Evolutionary conservation across 2,797 vertebrate species (phyloP).

Genomic region (Lerista edwardsae): DNA sequence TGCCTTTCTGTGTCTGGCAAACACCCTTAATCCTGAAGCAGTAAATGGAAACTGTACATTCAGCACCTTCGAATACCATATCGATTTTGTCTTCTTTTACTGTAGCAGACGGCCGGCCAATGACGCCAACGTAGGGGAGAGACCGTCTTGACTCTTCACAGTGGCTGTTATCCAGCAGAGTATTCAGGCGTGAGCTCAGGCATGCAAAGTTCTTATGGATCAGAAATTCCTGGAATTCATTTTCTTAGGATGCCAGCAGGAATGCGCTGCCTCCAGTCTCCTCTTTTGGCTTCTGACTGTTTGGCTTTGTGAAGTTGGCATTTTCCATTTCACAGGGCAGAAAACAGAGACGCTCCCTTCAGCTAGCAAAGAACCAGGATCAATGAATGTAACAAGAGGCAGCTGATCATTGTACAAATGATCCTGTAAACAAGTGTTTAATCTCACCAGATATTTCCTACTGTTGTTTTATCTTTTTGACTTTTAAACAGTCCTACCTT

Average conservation of each 20-base stretch:
- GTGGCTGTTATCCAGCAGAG: background rate
- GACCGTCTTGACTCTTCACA: background rate
- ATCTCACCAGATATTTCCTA: slow-evolving; percentile 31
- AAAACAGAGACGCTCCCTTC: background rate
- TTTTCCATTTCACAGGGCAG: slow-evolving; percentile 28
- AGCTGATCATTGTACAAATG: slow-evolving; percentile 51
- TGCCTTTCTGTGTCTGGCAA: background rate
- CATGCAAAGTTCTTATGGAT: slow-evolving; percentile 60
- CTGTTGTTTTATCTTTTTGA: background rate
- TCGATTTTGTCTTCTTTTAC: slow-evolving; percentile 1
- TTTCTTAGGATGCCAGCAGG: slow-evolving; percentile 23
- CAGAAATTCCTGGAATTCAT: slow-evolving; percentile 73
- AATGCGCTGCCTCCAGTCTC: slow-evolving; percentile 49
- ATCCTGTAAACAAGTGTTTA: slow-evolving; percentile 36
- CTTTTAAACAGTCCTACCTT: too few relatives aligned
- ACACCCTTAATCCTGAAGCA: accelerated
- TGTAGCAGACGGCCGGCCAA: background rate
- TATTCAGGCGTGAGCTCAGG: slow-evolving; percentile 39
- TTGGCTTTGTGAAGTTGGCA: slow-evolving; percentile 22
- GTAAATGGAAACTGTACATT: background rate
- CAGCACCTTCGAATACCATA: slow-evolving; percentile 21
- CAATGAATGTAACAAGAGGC: slow-evolving; percentile 39
- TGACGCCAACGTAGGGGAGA: slow-evolving; percentile 1
- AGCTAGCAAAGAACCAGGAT: slow-evolving; percentile 6
- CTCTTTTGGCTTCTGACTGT: background rate